Base-by-base conservation (phyloP, 2,113 vertebrate genomes). In the Excalfactoria chinensis region DNA sequence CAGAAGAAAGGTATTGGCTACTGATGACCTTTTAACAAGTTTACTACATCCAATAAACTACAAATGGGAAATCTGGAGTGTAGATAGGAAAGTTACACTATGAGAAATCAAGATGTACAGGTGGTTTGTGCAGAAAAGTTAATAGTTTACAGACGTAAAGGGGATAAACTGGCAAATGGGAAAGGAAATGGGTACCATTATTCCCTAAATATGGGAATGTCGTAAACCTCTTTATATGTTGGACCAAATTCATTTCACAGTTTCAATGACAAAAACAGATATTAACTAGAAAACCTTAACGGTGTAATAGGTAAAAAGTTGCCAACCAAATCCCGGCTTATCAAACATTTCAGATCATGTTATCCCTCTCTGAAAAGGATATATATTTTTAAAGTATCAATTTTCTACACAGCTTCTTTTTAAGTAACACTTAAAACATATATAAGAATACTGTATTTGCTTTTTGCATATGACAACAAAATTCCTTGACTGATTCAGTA, bases 131-230 rank as follows among this genome's bases (percentile, higher is more conserved):
- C 2, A 77, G 56, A 51, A 62, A 75, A 89, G 35, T 43, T 74
- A 30, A 71, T 13, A 11, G 78, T 17, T 44, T 75, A 87, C 13
- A 73, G 35, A 51, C 14, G 71, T 4, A 7, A 22, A 79, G 13
- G 18, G 9, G 28, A 88, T 28, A 91, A 95, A 88, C 13, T 55
- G 62, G 44, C 18, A 86, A 51, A 75, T 7, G 14, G 34, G 43
- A 80, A 88, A 88, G 53, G 80, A 94, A 91, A 95, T 26, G 23
- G 40, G 71, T 82, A 80, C 58, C 69, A 53, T 77, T 51, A 73
- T 53, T 71, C 56, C 77, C 41, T 56, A 76, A 64, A 68, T 43
- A 21, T 53, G 30, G 32, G 67, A 91, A 93, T 46, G 20, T 5
- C 35, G 55, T 63, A 93, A 89, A 78, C 5, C 3, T 69, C 23